These are phyloP conservation scores for Zygogramma bicolorata DNA, from an alignment of 2,888 invertebrate genomes.

Conservation along the genomic window DNA sequence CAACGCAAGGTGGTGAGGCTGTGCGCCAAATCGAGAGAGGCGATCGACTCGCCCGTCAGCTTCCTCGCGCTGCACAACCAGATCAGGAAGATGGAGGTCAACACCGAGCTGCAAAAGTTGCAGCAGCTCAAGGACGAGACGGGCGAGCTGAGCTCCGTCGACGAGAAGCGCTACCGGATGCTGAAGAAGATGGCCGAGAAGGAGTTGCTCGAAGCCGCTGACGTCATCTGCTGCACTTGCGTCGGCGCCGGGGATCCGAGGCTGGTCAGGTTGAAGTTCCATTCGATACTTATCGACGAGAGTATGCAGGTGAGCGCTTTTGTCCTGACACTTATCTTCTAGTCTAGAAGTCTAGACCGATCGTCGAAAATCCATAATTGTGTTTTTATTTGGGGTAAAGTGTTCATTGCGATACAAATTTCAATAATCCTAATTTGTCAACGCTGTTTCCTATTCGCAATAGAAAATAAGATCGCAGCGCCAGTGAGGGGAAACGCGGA, in stretches of 20 bases:
- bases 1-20: constrained; percentile 86
- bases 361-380: too few species aligned
- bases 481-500: too few species aligned
- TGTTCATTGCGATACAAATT: too few species aligned
- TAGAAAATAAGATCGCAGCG: too few species aligned
- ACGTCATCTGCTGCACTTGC: constrained; percentile 99
- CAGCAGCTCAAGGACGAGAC: constrained; percentile 98
- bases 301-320: constrained; percentile 75
- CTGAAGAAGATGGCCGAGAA: constrained; percentile 92
- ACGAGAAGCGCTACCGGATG: constrained; percentile 93
- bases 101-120: constrained; percentile 93
- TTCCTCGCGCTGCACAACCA: constrained; percentile 98
- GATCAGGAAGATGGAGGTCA: constrained; percentile 93
- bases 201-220: constrained; percentile 92
- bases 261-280: constrained; percentile 92
- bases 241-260: constrained; percentile 98
- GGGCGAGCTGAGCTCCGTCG: constrained; percentile 94
- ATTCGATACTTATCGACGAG: constrained; percentile 96
- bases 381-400: too few species aligned
- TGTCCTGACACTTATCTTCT: too few species aligned
- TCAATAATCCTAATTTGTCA: too few species aligned
- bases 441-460: too few species aligned
- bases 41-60: constrained; percentile 97
- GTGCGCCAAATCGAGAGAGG: constrained; percentile 98
- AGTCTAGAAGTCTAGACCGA: too few species aligned